These are phyloP conservation scores for Gari tellinella DNA, from an alignment of 2,888 invertebrate species.

Conservation along the genomic window DNA sequence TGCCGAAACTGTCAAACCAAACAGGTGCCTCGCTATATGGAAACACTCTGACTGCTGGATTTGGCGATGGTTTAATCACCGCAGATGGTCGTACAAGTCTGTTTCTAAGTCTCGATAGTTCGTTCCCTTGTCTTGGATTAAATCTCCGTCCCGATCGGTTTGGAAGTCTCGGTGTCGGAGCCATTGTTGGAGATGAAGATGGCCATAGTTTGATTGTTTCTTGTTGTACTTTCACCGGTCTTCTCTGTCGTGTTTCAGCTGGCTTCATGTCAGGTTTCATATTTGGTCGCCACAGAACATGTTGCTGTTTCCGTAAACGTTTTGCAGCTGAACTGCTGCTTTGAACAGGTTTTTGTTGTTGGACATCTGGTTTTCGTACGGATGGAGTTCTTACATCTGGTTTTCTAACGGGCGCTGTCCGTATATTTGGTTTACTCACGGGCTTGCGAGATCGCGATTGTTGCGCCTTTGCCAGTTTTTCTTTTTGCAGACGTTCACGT, in stretches of 20 bases:
- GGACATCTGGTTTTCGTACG: background rate
- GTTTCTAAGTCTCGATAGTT: background rate
- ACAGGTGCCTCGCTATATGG: background rate
- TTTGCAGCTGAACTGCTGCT: background rate
- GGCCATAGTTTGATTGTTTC: slow-evolving; percentile 45
- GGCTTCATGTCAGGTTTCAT: background rate
- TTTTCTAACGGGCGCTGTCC: background rate
- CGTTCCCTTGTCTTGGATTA: background rate
- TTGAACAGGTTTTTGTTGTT: background rate
- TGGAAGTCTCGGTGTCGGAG: slow-evolving; percentile 1
- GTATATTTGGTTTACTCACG: too few species aligned
- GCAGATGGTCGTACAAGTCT: background rate
- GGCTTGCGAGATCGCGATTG: background rate
- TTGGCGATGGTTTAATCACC: background rate
- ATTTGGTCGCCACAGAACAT: background rate
- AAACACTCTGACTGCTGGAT: background rate
- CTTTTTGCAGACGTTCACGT: slow-evolving; percentile 9
- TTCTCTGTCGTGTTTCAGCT: slow-evolving; percentile 9
- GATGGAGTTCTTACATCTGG: background rate
- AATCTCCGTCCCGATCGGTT: slow-evolving; percentile 1
- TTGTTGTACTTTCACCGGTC: slow-evolving; percentile 28
- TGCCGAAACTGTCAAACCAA: background rate
- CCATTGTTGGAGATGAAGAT: slow-evolving; percentile 1
- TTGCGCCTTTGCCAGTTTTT: background rate
- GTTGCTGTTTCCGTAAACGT: background rate